Conservation (phyloP, 2,888 invertebrate genomes). For the Ophioninae sp. region DNA sequence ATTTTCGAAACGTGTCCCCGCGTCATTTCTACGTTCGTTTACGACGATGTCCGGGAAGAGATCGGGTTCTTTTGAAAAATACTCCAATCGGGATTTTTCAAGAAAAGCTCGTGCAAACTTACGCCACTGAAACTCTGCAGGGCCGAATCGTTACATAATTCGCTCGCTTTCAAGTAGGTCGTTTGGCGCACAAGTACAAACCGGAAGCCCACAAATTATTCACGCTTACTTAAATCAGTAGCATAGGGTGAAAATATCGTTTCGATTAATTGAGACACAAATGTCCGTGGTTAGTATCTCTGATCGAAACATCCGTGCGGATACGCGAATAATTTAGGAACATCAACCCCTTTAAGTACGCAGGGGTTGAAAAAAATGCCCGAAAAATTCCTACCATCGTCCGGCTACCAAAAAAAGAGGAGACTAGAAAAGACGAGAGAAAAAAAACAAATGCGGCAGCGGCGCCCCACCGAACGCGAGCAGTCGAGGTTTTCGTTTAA, state of each 20-base stretch:
- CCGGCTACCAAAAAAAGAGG: slow-evolving; percentile 12
- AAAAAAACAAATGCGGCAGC: slow-evolving; percentile 7
- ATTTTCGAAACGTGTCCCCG: too few relatives aligned
- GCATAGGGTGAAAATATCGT: neutral
- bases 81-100: too few relatives aligned
- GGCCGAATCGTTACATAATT: too few relatives aligned
- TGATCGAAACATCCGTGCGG: neutral
- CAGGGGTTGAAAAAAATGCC: neutral
- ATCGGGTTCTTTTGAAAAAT: too few relatives aligned
- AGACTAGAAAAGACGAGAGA: neutral
- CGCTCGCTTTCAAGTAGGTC: too few relatives aligned
- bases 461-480: slow-evolving; percentile 36
- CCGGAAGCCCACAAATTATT: too few relatives aligned
- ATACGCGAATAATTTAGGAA: slow-evolving; percentile 21
- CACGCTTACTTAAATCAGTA: too few relatives aligned
- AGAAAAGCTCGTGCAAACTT: too few relatives aligned
- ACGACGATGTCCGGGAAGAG: too few relatives aligned
- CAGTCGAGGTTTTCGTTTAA: slow-evolving; percentile 59
- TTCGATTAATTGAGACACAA: slow-evolving; percentile 12
- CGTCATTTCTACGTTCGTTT: too few relatives aligned
- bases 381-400: slow-evolving; percentile 39
- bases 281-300: neutral
- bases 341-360: slow-evolving; percentile 27
- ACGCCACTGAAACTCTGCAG: too few relatives aligned
- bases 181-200: too few relatives aligned